Evolutionary conservation across 1,140 invertebrate species (phyloP), one percentile per base, ranked within the genome.

Genomic region (Meteorus sp.): DNA sequence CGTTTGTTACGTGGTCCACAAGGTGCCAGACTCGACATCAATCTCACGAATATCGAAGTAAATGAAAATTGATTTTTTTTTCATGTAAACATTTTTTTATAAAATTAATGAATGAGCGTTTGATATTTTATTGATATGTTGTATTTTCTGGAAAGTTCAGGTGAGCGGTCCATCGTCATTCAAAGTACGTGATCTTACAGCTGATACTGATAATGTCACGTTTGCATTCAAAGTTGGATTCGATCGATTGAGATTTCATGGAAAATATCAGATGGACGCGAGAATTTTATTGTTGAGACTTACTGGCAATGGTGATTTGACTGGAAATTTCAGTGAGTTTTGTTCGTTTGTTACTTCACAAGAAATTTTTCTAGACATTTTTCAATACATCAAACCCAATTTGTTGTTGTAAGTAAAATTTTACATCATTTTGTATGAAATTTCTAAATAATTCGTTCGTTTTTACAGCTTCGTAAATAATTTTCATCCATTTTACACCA

Each of bases 291-390:
- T 88, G 23, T 70, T 90, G 13, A 80, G 82, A 39, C 76, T 89
- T 8, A 76, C 83, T 61, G 88, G 88, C 31, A 74, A 81, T 43
- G 88, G 88, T 15, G 82, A 85, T 53, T 80, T 88, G 4, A 83
- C 80, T 0, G 86, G 88, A 56, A 86, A 83, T 43, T 88, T 88
- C 44, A 84, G 88, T 90, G 77, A 85, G 86, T 84, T 57, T 27
- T 22, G n/a, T 53, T 3, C 15, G 9, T 47, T 33, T 43, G 8
- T 61, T 50, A 19, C 19, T 44, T 55, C 2, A 48, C n/a, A 0
- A 3, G 15, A 11, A 25, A 9, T 11, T 48, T 31, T 50, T 50
- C 33, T 33, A 15, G 17, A 50, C 11, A 22, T 44, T 35, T 44
- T 19, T 55, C 23, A 2, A 22, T 19, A 48, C 7, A 15, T 19